A percentile compares a stretch with the other conserved stretches of the same genome.
These are phyloP conservation scores for Drosophila arawakana DNA, from an alignment of 1,140 invertebrate species.

Conservation along the genomic window DNA sequence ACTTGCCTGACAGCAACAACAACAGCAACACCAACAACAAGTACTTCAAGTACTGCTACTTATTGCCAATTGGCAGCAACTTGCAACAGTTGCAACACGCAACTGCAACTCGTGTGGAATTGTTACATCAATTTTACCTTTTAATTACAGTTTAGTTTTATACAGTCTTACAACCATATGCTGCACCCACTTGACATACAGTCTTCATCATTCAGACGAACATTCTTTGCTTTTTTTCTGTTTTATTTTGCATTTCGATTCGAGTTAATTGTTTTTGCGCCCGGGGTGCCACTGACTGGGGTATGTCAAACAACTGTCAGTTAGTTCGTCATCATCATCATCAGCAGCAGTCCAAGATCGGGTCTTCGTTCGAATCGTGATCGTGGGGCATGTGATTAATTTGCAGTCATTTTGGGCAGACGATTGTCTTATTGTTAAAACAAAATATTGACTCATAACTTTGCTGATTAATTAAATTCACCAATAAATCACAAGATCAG, in stretches of 20 bases:
- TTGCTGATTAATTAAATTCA: constrained; percentile 81
- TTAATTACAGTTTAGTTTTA: constrained; percentile 61
- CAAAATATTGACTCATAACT: constrained; percentile 78
- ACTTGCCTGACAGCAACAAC: constrained; percentile 65
- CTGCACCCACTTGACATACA: constrained; percentile 72
- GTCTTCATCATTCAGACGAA: constrained; percentile 24
- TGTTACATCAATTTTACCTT: constrained; percentile 79
- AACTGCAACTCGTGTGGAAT: constrained; percentile 39
- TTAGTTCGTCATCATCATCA: constrained; percentile 74
- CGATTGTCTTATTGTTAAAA: constrained; percentile 64
- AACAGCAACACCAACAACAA: constrained; percentile 28
- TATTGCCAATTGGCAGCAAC: constrained; percentile 57
- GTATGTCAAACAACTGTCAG: constrained; percentile 82
- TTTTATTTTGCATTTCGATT: constrained; percentile 70
- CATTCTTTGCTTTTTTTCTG: constrained; percentile 2
- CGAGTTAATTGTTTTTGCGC: constrained; percentile 75
- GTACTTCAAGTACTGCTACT: constrained; percentile 6
- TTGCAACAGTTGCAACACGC: constrained; percentile 38
- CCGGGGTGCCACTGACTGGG: constrained; percentile 70
- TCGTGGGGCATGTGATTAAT: constrained; percentile 72
- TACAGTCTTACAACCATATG: constrained; percentile 62
- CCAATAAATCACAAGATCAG: constrained; percentile 73
- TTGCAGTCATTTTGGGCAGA: constrained; percentile 67
- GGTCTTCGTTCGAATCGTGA: constrained; percentile 54
- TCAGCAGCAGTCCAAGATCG: constrained; percentile 27